Percentiles rank a stretch among this genome's conserved stretches.
These are phyloP conservation scores for Hipposideros larvatus DNA, from an alignment of 2,797 vertebrate genomes.

Conservation along the genomic window DNA sequence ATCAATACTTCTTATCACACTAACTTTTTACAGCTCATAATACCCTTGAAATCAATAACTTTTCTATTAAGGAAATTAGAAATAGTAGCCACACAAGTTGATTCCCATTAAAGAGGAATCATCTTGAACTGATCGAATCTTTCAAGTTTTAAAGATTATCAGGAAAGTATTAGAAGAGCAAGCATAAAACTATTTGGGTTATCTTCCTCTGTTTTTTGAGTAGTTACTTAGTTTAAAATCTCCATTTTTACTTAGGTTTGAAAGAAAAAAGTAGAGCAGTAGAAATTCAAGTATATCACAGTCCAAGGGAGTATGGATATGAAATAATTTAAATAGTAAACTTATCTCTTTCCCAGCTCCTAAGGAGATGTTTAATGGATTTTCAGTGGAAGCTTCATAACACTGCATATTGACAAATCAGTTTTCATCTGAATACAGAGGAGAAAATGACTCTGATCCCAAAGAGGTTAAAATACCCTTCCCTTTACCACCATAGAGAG, in stretches of 20 bases:
- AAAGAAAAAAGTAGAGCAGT: not conserved
- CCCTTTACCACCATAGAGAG: not conserved
- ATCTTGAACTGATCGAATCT: not conserved
- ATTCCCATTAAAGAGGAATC: not conserved
- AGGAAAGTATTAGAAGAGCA: not conserved
- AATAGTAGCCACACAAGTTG: not conserved
- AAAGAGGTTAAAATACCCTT: constrained; percentile 37
- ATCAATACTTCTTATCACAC: not conserved
- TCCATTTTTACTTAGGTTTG: not conserved
- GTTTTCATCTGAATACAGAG: constrained; percentile 53
- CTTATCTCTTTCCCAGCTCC: not conserved
- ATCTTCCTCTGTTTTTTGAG: not conserved
- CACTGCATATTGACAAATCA: not conserved
- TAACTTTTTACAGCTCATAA: not conserved
- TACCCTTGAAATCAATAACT: not conserved
- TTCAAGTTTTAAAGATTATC: not conserved
- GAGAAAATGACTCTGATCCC: not conserved
- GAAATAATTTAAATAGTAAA: constrained; percentile 33
- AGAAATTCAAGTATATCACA: not conserved
- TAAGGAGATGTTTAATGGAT: constrained; percentile 1
- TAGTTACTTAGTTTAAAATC: not conserved
- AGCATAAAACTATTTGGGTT: not conserved
- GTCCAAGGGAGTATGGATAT: not conserved
- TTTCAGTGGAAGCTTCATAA: not conserved
- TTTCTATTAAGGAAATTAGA: constrained; percentile 26